Conservation (phyloP, 1,140 invertebrate species). For the Lasioglossum albipes region DNA sequence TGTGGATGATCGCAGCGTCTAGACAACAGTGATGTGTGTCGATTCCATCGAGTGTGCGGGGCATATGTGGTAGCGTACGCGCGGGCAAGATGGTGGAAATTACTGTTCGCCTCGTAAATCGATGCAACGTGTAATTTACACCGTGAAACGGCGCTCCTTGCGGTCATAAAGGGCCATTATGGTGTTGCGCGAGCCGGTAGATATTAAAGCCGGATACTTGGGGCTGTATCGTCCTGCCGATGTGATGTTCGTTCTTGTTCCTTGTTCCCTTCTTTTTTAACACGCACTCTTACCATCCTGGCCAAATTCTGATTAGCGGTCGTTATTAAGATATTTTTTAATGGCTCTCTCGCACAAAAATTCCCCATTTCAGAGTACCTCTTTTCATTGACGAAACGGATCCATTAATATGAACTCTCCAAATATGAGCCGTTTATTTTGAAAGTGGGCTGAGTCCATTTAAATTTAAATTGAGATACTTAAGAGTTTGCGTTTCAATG, state of each 20-base stretch:
- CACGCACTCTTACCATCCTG: background rate
- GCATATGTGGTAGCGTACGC: background rate
- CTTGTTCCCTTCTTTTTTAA: background rate
- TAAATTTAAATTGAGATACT: too few species aligned
- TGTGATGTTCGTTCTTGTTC: background rate
- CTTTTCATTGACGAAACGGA: too few species aligned
- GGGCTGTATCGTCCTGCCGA: constrained; percentile 14
- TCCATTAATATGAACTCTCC: too few species aligned
- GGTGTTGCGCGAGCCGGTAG: constrained; percentile 6
- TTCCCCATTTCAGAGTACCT: too few species aligned
- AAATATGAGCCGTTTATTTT: too few species aligned
- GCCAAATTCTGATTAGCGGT: background rate
- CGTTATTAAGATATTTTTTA: too few species aligned
- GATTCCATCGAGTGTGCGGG: background rate
- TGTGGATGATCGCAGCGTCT: too few species aligned
- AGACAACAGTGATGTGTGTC: too few species aligned
- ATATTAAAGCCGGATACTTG: constrained; percentile 25
- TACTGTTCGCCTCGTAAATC: constrained; percentile 61
- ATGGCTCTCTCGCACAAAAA: too few species aligned
- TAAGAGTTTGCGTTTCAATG: too few species aligned
- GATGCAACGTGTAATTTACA: constrained; percentile 55
- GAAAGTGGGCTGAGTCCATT: too few species aligned
- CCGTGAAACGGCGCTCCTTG: constrained; percentile 36
- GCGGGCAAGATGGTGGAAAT: constrained; percentile 51
- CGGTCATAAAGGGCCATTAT: constrained; percentile 34